Evolutionary conservation across 2,113 vertebrate species (phyloP).

Genomic region (Zosterops borbonicus): DNA sequence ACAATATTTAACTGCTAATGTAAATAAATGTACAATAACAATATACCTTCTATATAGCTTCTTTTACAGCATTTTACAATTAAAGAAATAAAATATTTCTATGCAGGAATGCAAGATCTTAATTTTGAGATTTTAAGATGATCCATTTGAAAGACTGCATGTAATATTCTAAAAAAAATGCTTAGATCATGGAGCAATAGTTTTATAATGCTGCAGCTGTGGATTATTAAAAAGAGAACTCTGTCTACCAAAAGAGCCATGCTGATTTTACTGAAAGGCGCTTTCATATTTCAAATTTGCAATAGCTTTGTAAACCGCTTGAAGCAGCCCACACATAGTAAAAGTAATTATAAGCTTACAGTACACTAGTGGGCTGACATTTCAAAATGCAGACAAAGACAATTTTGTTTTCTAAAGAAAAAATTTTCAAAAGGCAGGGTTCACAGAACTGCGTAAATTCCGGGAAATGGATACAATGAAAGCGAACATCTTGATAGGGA

Average conservation of each 20-base stretch:
- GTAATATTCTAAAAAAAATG: slow-evolving; percentile 4
- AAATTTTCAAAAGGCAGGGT: slow-evolving; percentile 8
- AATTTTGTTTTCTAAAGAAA: slow-evolving; percentile 44
- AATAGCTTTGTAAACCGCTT: slow-evolving; percentile 7
- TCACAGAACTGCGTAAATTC: neutral
- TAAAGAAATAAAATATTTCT: neutral
- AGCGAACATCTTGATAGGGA: neutral
- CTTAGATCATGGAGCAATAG: slow-evolving; percentile 42
- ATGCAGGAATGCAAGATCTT: neutral
- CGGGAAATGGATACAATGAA: slow-evolving; percentile 4
- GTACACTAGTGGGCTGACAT: slow-evolving; percentile 48
- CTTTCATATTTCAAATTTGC: slow-evolving; percentile 58
- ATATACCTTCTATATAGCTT: neutral
- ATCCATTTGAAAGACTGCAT: neutral
- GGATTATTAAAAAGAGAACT: slow-evolving; percentile 47
- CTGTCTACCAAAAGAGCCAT: slow-evolving; percentile 47
- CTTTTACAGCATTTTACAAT: neutral
- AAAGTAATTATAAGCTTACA: slow-evolving; percentile 49
- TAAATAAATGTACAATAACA: neutral
- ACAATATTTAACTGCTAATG: neutral
- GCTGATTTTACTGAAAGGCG: slow-evolving; percentile 40
- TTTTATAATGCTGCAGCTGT: slow-evolving; percentile 41
- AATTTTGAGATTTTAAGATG: neutral
- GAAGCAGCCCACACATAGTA: slow-evolving; percentile 45
- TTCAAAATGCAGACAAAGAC: slow-evolving; percentile 59